These are phyloP conservation scores for Piaya cayana DNA, from an alignment of 2,113 vertebrate species.

Conservation along the genomic window DNA sequence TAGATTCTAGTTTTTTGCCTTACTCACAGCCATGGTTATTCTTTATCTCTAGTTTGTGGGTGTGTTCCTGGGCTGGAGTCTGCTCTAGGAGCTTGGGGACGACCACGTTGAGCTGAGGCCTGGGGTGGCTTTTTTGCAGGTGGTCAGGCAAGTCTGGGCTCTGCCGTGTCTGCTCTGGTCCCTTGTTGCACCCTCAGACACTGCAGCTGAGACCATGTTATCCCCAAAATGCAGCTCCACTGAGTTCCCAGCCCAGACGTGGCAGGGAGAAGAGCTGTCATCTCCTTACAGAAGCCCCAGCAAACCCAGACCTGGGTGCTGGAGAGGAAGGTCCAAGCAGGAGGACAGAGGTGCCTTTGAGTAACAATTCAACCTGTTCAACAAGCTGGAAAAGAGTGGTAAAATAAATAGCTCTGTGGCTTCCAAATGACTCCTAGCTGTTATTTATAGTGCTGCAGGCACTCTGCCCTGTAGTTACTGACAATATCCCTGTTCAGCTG, in stretches of 20 bases:
- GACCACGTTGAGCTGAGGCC: not conserved
- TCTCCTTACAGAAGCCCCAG: not conserved
- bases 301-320: fast-evolving
- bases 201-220: not conserved
- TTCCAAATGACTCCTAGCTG: constrained; percentile 7
- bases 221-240: not conserved
- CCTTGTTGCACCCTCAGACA: fast-evolving
- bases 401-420: constrained; percentile 41
- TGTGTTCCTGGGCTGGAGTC: not conserved
- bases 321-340: not conserved
- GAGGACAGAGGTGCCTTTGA: constrained; percentile 41
- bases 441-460: constrained; percentile 46
- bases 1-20: not conserved
- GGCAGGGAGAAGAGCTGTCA: not conserved
- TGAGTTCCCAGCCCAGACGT: not conserved
- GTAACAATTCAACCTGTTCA: constrained; percentile 28
- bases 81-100: not conserved
- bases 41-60: not conserved
- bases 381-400: constrained; percentile 28
- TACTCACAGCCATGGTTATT: fast-evolving
- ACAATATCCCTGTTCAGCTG: constrained; percentile 28
- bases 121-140: not conserved
- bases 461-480: not conserved
- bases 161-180: not conserved
- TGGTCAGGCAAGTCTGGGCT: not conserved